Evolutionary conservation across 2,888 invertebrate species (phyloP).

Genomic region (Seira musarum): DNA sequence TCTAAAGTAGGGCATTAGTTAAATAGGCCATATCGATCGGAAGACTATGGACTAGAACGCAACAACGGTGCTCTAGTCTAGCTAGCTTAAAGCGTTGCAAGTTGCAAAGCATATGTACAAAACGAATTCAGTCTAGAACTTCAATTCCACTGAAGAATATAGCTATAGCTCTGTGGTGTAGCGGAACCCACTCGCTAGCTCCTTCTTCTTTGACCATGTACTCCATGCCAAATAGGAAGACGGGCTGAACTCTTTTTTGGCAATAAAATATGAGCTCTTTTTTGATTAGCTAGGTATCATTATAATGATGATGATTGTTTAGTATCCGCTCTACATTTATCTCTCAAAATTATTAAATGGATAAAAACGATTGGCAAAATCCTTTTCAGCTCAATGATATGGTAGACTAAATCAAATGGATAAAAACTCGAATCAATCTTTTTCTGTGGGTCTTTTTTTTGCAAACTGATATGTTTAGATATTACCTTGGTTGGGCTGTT

Average conservation of each 20-base stretch:
- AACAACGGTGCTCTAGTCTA: background rate
- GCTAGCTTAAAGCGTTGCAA: too few species aligned
- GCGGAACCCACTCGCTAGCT: background rate
- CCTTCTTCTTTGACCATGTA: background rate
- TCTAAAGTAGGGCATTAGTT: conserved; percentile 62
- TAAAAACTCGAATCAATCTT: background rate
- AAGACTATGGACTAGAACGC: conserved; percentile 31
- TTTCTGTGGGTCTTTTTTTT: background rate
- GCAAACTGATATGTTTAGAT: background rate
- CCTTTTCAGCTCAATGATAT: too few species aligned
- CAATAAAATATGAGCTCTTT: conserved; percentile 22
- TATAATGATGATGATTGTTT: too few species aligned
- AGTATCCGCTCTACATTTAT: background rate
- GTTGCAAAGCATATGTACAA: background rate
- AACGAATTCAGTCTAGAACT: background rate
- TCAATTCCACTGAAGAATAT: background rate
- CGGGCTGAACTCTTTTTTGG: conserved; percentile 34
- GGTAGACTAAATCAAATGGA: background rate
- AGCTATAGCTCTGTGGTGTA: background rate
- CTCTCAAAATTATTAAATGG: background rate
- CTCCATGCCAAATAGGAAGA: conserved; percentile 17
- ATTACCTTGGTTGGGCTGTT: background rate
- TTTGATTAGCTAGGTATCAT: background rate
- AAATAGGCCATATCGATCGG: conserved; percentile 64
- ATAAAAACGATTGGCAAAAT: background rate